Percentiles rank a stretch among this genome's conserved stretches.
Conservation (phyloP, 2,113 vertebrate species). For the Grallaria varia region DNA sequence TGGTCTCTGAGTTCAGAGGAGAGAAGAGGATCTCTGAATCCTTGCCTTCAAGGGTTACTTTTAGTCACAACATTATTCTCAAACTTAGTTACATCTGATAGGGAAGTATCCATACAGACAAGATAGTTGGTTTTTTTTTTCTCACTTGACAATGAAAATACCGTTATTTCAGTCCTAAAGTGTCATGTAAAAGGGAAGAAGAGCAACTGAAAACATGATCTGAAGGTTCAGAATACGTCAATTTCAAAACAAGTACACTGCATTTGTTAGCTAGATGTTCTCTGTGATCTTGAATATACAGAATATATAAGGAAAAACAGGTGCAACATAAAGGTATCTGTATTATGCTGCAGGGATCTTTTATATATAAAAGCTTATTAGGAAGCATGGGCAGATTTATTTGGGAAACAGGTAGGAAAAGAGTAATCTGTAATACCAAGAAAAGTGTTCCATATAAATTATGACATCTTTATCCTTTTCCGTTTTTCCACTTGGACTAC, state of each 20-base stretch:
- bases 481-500: neutral
- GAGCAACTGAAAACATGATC: neutral
- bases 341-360: neutral
- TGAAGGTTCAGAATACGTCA: neutral
- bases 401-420: neutral
- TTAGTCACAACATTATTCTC: neutral
- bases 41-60: neutral
- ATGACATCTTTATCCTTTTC: neutral
- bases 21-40: neutral
- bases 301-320: neutral
- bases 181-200: neutral
- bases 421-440: neutral
- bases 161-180: neutral
- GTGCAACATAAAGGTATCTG: neutral
- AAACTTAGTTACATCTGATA: neutral
- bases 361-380: neutral
- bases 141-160: neutral
- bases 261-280: neutral
- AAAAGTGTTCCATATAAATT: neutral
- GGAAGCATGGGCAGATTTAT: neutral
- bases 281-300: neutral
- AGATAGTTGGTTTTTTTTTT: neutral
- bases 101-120: neutral
- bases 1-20: neutral
- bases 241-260: neutral